phyloP scores from a whole-genome alignment of 2,888 invertebrate genomes.

The Leptinotarsa haldemani region DNA sequence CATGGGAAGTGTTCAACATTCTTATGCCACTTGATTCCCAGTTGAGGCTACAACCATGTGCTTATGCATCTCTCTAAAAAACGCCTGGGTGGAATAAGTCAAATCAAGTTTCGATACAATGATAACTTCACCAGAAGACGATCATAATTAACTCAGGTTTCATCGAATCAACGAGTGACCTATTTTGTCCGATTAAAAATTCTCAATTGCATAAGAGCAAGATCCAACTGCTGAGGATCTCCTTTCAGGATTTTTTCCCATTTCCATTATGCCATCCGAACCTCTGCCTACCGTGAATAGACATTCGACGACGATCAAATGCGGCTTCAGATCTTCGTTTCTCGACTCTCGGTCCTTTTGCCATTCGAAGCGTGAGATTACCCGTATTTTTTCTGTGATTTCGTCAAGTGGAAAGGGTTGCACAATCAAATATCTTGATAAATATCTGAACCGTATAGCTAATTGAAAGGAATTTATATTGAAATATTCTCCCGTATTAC shows the following conservation, averaged over 20 bases:
- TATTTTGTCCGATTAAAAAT: not conserved
- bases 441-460: slow-evolving; percentile 60
- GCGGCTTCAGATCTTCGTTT: slow-evolving; percentile 25
- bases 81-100: too few relatives aligned
- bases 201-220: too few relatives aligned
- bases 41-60: too few relatives aligned
- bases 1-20: too few relatives aligned
- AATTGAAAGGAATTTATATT: slow-evolving; percentile 64
- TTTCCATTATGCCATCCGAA: slow-evolving; percentile 12
- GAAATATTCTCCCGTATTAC: slow-evolving; percentile 61
- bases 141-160: too few relatives aligned
- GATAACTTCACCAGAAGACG: too few relatives aligned
- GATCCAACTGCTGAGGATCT: too few relatives aligned
- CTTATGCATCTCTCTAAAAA: too few relatives aligned
- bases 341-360: slow-evolving; percentile 33
- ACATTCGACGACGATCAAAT: slow-evolving; percentile 16
- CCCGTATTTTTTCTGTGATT: slow-evolving; percentile 37
- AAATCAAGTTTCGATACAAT: too few relatives aligned
- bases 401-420: slow-evolving; percentile 45
- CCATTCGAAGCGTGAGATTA: slow-evolving; percentile 40
- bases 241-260: not conserved
- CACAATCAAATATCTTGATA: slow-evolving; percentile 46
- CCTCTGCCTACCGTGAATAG: slow-evolving; percentile 5
- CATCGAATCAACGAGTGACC: too few relatives aligned
- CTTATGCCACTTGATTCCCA: too few relatives aligned